These are phyloP conservation scores for Adelphocoris suturalis DNA, from an alignment of 2,888 invertebrate genomes.

Conservation along the genomic window DNA sequence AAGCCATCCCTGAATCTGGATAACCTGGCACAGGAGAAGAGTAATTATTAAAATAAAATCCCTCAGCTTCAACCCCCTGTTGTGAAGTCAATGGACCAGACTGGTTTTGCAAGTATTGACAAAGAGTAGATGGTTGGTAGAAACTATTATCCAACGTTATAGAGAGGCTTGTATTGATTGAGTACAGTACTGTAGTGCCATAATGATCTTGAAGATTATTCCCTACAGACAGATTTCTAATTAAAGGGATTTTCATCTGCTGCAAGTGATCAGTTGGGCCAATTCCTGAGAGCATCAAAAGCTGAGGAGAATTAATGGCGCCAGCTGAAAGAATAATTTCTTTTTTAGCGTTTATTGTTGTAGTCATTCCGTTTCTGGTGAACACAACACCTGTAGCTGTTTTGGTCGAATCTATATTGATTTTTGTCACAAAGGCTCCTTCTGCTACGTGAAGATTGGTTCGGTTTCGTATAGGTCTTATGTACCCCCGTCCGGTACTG, in stretches of 20 bases:
- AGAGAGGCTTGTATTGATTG: slow-evolving; percentile 37
- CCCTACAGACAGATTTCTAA: slow-evolving; percentile 74
- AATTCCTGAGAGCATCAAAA: slow-evolving; percentile 70
- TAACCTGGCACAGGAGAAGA: slow-evolving; percentile 44
- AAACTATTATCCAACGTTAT: slow-evolving; percentile 58
- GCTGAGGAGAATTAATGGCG: slow-evolving; percentile 62
- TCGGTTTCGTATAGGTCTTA: slow-evolving; percentile 88
- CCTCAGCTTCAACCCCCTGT: slow-evolving; percentile 59
- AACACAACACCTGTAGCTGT: slow-evolving; percentile 91
- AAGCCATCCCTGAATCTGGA: slow-evolving; percentile 60
- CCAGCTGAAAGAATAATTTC: slow-evolving; percentile 70
- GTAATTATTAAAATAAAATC: slow-evolving; percentile 58
- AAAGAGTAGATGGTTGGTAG: neutral
- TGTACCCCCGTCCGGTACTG: slow-evolving; percentile 92
- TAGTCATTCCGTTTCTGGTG: slow-evolving; percentile 80
- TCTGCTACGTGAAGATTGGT: slow-evolving; percentile 91
- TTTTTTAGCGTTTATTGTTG: slow-evolving; percentile 76
- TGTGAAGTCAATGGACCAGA: slow-evolving; percentile 41
- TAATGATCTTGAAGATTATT: slow-evolving; percentile 74
- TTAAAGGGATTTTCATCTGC: slow-evolving; percentile 66
- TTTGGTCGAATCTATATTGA: slow-evolving; percentile 82
- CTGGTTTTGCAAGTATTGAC: slow-evolving; percentile 11
- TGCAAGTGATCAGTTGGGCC: slow-evolving; percentile 67
- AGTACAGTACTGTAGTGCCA: slow-evolving; percentile 55
- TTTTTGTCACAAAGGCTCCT: slow-evolving; percentile 84